phyloP scores from a whole-genome alignment of 2,113 vertebrate species.

The Pygathrix nemaeus region DNA sequence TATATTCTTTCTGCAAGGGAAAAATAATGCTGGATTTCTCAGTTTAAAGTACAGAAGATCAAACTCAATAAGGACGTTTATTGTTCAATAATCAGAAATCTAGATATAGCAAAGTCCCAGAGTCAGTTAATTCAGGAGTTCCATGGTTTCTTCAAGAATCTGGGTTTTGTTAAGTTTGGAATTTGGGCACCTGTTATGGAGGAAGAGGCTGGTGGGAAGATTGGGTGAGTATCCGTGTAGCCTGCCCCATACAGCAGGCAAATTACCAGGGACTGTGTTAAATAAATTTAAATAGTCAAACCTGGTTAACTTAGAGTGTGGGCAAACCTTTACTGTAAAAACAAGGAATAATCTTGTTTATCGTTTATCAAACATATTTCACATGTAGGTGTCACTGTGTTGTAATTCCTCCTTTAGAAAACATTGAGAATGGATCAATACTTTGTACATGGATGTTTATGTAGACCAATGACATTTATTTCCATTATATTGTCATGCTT shows the following conservation, averaged over 20 bases:
- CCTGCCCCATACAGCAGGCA: not conserved
- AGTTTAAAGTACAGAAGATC: not conserved
- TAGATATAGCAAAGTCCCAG: not conserved
- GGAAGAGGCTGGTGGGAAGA: not conserved
- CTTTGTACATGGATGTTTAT: not conserved
- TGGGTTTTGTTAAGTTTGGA: not conserved
- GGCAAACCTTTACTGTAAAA: conserved; percentile 29
- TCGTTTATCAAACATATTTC: conserved; percentile 9
- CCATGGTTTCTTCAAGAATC: not conserved
- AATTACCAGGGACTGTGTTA: not conserved
- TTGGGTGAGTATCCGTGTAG: not conserved
- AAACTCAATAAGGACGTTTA: not conserved
- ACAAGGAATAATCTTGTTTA: not conserved
- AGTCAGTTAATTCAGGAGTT: not conserved
- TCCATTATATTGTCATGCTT: not conserved
- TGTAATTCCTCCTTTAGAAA: conserved; percentile 20
- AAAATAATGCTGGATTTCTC: conserved; percentile 14
- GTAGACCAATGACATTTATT: not conserved
- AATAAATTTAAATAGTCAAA: conserved; percentile 44
- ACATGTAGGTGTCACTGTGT: not conserved
- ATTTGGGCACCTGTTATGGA: not conserved
- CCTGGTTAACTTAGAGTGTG: not conserved
- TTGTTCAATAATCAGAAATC: not conserved
- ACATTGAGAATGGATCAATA: not conserved
- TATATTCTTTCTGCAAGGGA: conserved; percentile 29